phyloP scores from a whole-genome alignment of 2,888 invertebrate genomes.

The Ophion ventricosus region DNA sequence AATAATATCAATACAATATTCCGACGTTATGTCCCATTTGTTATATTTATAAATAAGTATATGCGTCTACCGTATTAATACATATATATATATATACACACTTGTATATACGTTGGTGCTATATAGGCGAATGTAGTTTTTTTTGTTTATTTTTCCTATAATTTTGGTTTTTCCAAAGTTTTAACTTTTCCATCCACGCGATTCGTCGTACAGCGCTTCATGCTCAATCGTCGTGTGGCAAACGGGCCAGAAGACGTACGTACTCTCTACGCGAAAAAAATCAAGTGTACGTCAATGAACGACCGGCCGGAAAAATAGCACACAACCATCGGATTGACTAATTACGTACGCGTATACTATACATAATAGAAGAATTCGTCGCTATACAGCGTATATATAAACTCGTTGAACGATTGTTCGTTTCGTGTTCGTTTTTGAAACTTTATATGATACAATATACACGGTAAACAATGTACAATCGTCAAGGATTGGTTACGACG shows the following conservation, averaged over 20 bases:
- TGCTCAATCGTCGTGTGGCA: neutral
- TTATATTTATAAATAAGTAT: slow-evolving; percentile 62
- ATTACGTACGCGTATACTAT: slow-evolving; percentile 54
- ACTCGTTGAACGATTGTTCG: slow-evolving; percentile 68
- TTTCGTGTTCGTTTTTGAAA: slow-evolving; percentile 50
- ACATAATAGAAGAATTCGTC: slow-evolving; percentile 53
- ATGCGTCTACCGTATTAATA: slow-evolving; percentile 34
- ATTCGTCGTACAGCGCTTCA: neutral
- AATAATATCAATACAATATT: neutral
- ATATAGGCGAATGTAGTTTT: slow-evolving; percentile 78
- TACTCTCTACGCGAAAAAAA: slow-evolving; percentile 18
- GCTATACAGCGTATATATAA: slow-evolving; percentile 33
- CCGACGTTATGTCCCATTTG: slow-evolving; percentile 6
- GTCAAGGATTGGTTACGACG: slow-evolving; percentile 82
- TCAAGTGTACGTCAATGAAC: slow-evolving; percentile 24
- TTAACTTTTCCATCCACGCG: slow-evolving; percentile 2
- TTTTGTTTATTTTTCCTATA: no score
- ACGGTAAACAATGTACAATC: slow-evolving; percentile 79
- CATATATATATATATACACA: slow-evolving; percentile 69
- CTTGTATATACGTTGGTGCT: slow-evolving; percentile 70
- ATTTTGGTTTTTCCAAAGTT: slow-evolving; percentile 28
- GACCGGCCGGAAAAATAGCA: slow-evolving; percentile 32
- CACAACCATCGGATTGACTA: slow-evolving; percentile 50
- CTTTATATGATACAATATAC: slow-evolving; percentile 81
- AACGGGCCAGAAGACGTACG: neutral